phyloP scores from a whole-genome alignment of 2,113 vertebrate genomes.

The Struthio camelus region DNA sequence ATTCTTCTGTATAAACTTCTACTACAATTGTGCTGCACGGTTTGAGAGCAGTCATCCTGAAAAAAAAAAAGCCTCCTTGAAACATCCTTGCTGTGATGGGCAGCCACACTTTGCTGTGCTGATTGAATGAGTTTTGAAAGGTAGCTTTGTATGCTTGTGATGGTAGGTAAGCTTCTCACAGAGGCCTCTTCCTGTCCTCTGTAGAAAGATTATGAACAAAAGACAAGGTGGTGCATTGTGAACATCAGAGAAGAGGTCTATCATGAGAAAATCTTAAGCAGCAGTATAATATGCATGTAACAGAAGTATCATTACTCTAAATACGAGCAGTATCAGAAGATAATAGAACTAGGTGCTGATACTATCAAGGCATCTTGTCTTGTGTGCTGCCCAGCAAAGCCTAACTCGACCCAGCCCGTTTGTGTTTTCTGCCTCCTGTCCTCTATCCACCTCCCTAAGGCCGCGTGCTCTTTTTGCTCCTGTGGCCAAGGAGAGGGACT shows the following conservation, averaged over 20 bases:
- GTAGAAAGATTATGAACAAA: not conserved
- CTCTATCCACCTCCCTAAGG: not conserved
- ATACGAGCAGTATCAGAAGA: not conserved
- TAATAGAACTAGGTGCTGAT: not conserved
- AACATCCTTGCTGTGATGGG: rapidly evolving
- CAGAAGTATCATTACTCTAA: not conserved
- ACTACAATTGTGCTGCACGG: not conserved
- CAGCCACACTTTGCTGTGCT: not conserved
- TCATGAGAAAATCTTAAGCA: not conserved
- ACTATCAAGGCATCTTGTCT: not conserved
- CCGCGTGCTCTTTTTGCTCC: not conserved
- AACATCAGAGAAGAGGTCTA: not conserved
- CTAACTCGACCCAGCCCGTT: not conserved
- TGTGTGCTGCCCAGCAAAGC: not conserved
- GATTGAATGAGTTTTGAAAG: not conserved
- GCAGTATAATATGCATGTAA: not conserved
- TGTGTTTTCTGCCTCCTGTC: not conserved
- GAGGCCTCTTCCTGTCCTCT: not conserved
- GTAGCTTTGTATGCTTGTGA: not conserved
- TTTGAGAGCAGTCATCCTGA: not conserved
- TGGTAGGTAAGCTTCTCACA: not conserved
- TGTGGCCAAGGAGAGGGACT: not conserved
- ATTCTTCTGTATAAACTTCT: not conserved
- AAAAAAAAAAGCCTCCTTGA: not conserved
- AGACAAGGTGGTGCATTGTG: not conserved